Conservation (phyloP, 2,113 vertebrate genomes). For the Macaca fascicularis region T2T-MFA8v1.1 NC_088375.1:230140001-230140500, state of each 20-base stretch:
- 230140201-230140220: neutral
- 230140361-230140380: fast-evolving
- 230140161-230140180: fast-evolving
- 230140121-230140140: neutral
- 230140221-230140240: neutral
- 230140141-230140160: neutral
- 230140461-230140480: neutral
- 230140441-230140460: neutral
- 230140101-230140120: neutral
- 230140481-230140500: fast-evolving
- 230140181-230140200: too few relatives aligned
- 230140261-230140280: fast-evolving
- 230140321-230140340: neutral
- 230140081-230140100: neutral
- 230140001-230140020: too few relatives aligned
- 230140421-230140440: fast-evolving
- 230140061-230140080: neutral
- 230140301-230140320: fast-evolving
- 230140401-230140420: fast-evolving
- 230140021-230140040: too few relatives aligned
- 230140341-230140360: fast-evolving
- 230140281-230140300: fast-evolving
- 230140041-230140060: too few relatives aligned
- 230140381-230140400: neutral
- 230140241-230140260: too few relatives aligned